Evolutionary conservation across 2,888 invertebrate genomes (phyloP).

Genomic region (Ormyrus thymus): DNA sequence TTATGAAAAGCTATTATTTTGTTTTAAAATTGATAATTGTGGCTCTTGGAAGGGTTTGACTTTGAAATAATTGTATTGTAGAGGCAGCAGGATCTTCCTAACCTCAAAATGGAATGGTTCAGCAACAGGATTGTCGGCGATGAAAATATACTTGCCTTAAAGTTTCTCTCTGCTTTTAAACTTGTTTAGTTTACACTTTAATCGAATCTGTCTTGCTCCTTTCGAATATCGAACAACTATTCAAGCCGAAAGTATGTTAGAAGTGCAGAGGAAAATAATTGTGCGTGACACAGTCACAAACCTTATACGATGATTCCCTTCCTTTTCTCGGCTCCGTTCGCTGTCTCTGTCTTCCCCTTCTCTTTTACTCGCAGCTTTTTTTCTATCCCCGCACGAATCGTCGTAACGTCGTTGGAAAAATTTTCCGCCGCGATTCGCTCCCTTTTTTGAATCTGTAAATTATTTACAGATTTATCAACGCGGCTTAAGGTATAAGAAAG

Average conservation of each 20-base stretch:
- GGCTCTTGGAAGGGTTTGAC: too few species aligned
- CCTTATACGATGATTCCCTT: background rate
- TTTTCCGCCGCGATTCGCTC: too few species aligned
- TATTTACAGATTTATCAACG: background rate
- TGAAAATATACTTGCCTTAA: background rate
- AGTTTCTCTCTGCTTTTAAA: background rate
- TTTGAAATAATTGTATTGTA: background rate
- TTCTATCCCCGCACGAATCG: too few species aligned
- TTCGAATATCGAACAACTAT: background rate
- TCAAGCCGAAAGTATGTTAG: too few species aligned
- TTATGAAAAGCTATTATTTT: background rate
- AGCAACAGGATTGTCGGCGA: background rate
- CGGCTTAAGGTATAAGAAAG: background rate
- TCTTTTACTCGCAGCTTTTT: too few species aligned
- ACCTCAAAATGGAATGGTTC: constrained; percentile 25
- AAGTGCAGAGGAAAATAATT: background rate
- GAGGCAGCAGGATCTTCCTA: constrained; percentile 3
- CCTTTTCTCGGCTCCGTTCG: background rate
- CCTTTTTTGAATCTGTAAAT: too few species aligned
- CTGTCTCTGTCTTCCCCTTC: too few species aligned
- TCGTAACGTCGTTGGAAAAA: too few species aligned
- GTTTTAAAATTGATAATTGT: background rate
- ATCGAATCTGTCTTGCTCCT: background rate
- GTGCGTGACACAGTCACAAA: background rate
- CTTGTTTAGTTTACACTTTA: background rate